A percentile compares a stretch with the other conserved stretches of the same genome.
These are phyloP conservation scores for Spermophilus dauricus DNA, from an alignment of 2,113 vertebrate genomes.

Conservation along the genomic window DNA sequence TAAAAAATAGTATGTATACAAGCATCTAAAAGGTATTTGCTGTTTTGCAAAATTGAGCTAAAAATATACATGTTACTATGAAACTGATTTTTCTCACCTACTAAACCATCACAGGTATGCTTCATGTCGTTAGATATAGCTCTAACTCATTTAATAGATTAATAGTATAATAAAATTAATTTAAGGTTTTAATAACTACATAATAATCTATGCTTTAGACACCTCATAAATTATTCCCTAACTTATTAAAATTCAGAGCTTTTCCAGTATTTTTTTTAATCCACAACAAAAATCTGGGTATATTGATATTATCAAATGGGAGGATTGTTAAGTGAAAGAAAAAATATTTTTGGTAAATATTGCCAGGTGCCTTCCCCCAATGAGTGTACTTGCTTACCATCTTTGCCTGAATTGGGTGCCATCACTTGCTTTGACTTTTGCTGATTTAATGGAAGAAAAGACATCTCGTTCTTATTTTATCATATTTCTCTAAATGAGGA, in stretches of 20 bases:
- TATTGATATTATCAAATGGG: not conserved
- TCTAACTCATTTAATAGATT: not conserved
- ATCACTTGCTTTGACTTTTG: conserved; percentile 1
- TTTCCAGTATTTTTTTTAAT: not conserved
- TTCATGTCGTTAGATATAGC: not conserved
- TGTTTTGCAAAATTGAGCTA: conserved; percentile 41
- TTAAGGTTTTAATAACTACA: not conserved
- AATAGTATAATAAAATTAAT: not conserved
- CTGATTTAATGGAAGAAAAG: not conserved
- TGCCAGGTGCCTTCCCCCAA: not conserved
- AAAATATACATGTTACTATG: not conserved
- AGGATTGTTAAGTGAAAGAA: not conserved
- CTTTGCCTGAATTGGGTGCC: not conserved
- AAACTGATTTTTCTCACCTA: conserved; percentile 41
- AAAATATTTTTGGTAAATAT: not conserved
- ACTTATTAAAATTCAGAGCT: not conserved
- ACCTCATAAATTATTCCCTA: not conserved
- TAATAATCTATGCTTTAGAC: not conserved
- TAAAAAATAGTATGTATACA: not conserved
- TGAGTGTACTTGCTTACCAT: not conserved
- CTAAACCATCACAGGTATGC: not conserved
- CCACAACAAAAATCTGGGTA: not conserved
- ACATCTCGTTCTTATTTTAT: conserved; percentile 12
- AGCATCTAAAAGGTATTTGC: not conserved
- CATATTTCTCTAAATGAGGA: not conserved